Evolutionary conservation across 2,888 invertebrate genomes (phyloP).

Genomic region (Podabrus alpinus): DNA sequence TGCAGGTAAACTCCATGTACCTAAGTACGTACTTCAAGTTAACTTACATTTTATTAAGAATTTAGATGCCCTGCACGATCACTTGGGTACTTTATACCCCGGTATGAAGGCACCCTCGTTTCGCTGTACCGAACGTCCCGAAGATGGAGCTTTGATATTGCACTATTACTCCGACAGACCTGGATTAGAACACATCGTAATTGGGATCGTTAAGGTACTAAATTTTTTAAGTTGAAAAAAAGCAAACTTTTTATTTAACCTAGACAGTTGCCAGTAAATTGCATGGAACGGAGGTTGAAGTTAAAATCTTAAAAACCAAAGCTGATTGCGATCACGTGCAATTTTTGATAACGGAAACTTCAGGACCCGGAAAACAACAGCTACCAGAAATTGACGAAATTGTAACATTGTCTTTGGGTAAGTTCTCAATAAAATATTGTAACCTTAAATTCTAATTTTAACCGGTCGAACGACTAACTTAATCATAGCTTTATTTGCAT

Average conservation of each 20-base stretch:
- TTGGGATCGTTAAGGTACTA: conserved; percentile 91
- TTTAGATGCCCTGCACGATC: conserved; percentile 93
- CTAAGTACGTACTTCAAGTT: not conserved
- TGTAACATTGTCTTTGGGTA: conserved; percentile 73
- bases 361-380: conserved; percentile 66
- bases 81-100: conserved; percentile 90
- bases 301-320: conserved; percentile 86
- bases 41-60: conserved; percentile 66
- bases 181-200: conserved; percentile 93
- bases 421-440: conserved; percentile 20
- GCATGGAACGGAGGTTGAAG: conserved; percentile 90
- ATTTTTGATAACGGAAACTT: conserved; percentile 87
- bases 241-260: conserved; percentile 26
- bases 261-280: conserved; percentile 92
- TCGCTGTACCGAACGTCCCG: conserved; percentile 87
- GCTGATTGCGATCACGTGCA: conserved; percentile 90
- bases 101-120: conserved; percentile 96
- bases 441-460: not conserved
- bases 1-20: conserved; percentile 71
- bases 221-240: not conserved
- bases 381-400: conserved; percentile 74
- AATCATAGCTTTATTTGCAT: not conserved
- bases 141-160: conserved; percentile 86
- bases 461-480: not conserved
- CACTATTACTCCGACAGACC: conserved; percentile 97